Percentiles rank a stretch among this genome's conserved stretches.
phyloP scores from a whole-genome alignment of 2,888 invertebrate species.

The Papilio gigon region DNA sequence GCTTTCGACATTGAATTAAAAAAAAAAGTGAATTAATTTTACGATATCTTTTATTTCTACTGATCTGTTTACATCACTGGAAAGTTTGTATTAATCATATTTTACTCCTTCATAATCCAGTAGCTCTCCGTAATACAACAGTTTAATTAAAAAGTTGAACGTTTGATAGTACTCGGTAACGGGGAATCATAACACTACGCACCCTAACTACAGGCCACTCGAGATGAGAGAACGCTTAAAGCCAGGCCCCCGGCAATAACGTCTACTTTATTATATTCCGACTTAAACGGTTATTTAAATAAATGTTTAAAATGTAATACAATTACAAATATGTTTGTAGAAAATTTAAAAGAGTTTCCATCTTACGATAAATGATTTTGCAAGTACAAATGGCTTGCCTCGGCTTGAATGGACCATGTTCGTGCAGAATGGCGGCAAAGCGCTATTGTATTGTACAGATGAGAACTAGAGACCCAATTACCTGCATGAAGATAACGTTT shows the following conservation, averaged over 20 bases:
- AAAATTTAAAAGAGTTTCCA: conserved; percentile 16
- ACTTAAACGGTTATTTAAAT: conserved; percentile 30
- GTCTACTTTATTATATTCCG: conserved; percentile 20
- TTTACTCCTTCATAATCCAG: background rate
- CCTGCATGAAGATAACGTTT: conserved; percentile 15
- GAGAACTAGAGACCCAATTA: conserved; percentile 19
- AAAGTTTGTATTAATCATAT: conserved; percentile 2
- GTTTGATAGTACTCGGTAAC: conserved; percentile 31
- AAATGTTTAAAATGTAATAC: background rate
- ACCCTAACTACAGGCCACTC: conserved; percentile 37
- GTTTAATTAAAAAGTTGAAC: conserved; percentile 41
- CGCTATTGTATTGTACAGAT: conserved; percentile 3
- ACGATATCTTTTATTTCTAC: background rate
- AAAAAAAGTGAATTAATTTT: too few species aligned
- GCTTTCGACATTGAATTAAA: too few species aligned
- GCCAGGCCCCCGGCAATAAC: conserved; percentile 34
- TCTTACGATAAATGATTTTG: background rate
- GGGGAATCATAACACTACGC: conserved; percentile 39
- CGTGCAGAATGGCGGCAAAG: conserved; percentile 16
- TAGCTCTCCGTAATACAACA: background rate
- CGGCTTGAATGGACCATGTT: conserved; percentile 18
- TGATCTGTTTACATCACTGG: background rate
- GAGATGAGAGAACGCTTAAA: conserved; percentile 38
- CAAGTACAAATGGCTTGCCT: conserved; percentile 14
- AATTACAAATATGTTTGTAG: background rate